These are phyloP conservation scores for Sorex maritimensis DNA, from an alignment of 2,797 vertebrate species.

Conservation along the genomic window DNA sequence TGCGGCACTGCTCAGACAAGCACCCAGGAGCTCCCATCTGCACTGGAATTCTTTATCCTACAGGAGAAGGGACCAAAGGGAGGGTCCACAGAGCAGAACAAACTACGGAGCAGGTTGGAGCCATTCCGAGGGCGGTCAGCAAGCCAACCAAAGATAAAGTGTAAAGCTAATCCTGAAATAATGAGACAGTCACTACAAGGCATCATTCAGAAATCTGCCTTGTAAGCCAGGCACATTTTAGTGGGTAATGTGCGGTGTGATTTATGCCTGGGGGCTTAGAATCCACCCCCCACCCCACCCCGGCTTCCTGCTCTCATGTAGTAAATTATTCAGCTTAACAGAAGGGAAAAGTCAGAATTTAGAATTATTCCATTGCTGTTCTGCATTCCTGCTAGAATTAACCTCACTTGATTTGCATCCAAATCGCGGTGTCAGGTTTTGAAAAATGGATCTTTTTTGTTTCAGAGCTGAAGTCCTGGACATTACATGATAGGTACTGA, in stretches of 20 bases:
- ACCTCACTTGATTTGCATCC: not conserved
- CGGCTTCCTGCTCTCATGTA: not conserved
- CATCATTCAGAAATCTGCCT: not conserved
- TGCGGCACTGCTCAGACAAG: not conserved
- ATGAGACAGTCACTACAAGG: not conserved
- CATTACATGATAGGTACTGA: not conserved
- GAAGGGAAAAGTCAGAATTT: not conserved
- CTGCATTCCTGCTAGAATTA: conserved; percentile 12
- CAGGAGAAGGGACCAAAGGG: not conserved
- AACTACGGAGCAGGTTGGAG: not conserved
- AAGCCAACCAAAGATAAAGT: not conserved
- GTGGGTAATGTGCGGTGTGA: too few species aligned
- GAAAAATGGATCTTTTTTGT: not conserved
- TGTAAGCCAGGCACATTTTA: not conserved
- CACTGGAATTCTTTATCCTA: not conserved
- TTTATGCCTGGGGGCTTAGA: not conserved
- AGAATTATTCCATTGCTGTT: not conserved
- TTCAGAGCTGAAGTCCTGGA: not conserved
- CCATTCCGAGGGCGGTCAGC: not conserved
- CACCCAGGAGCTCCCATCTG: not conserved
- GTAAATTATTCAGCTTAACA: not conserved
- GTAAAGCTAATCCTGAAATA: not conserved
- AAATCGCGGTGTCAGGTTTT: not conserved
- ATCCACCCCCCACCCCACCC: not conserved
- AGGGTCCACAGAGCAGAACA: not conserved